Conservation (phyloP, 2,888 invertebrate genomes). For the Mythimna loreyi region DNA sequence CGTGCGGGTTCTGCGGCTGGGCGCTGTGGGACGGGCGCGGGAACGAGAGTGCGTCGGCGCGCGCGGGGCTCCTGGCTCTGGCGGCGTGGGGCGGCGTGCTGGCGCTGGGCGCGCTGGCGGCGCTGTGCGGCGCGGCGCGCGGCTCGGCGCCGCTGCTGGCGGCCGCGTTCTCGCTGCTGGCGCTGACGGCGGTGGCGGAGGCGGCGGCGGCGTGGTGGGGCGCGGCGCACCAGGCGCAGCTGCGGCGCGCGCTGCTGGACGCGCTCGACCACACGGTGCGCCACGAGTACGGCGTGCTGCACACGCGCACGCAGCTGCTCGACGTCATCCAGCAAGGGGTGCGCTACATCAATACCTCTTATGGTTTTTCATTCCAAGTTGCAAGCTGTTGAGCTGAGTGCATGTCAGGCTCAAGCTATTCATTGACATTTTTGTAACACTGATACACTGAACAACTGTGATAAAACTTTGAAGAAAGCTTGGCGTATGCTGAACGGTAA, state of each 20-base stretch:
- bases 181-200: constrained; percentile 82
- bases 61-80: constrained; percentile 81
- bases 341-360: constrained; percentile 28
- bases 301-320: constrained; percentile 78
- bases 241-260: constrained; percentile 76
- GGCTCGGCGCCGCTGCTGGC: constrained; percentile 80
- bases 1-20: constrained; percentile 81
- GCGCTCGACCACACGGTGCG: constrained; percentile 75
- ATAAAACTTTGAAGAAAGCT: too few relatives aligned
- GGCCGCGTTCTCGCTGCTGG: constrained; percentile 81
- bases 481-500: too few relatives aligned
- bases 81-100: constrained; percentile 81
- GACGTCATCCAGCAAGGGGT: constrained; percentile 84
- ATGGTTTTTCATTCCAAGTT: background rate
- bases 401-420: too few relatives aligned
- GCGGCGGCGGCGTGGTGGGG: constrained; percentile 86
- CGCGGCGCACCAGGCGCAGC: constrained; percentile 81
- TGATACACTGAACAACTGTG: too few relatives aligned
- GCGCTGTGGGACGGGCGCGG: constrained; percentile 83
- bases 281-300: constrained; percentile 79
- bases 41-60: constrained; percentile 75
- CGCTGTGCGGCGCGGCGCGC: constrained; percentile 76
- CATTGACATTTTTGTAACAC: too few relatives aligned
- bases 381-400: background rate
- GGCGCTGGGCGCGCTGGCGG: constrained; percentile 76